Conservation (phyloP, 1,140 invertebrate species). For the Mizuhopecten yessoensis region DNA sequence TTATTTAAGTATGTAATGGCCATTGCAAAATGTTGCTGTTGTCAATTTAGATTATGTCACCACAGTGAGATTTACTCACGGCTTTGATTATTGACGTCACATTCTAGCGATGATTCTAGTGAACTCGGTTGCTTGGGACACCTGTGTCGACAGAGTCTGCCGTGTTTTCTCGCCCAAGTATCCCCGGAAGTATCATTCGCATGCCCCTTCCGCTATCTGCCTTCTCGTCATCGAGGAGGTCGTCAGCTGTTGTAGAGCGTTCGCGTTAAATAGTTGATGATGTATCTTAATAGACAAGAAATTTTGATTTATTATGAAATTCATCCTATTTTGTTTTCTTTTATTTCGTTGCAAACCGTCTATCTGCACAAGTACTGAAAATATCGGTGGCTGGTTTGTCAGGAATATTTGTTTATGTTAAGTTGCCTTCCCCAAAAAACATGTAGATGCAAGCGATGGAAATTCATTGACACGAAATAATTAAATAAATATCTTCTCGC, state of each 20-base stretch:
- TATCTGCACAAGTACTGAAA: background rate
- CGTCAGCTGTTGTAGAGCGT: background rate
- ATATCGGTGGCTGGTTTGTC: background rate
- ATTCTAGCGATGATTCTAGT: background rate
- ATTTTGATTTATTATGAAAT: background rate
- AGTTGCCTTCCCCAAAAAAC: background rate
- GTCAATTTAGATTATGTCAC: slow-evolving; percentile 13
- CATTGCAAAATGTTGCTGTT: background rate
- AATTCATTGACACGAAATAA: too few relatives aligned
- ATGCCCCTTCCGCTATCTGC: background rate
- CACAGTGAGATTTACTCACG: background rate
- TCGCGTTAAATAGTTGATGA: background rate
- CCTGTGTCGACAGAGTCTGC: background rate
- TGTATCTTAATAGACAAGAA: background rate
- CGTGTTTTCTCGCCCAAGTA: background rate
- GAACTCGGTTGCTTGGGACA: background rate
- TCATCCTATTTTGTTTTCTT: background rate
- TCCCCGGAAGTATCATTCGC: slow-evolving; percentile 6
- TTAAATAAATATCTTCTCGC: too few relatives aligned
- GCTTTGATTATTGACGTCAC: background rate
- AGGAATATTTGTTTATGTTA: background rate
- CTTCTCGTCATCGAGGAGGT: background rate
- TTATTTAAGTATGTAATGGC: background rate
- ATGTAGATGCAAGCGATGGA: background rate
- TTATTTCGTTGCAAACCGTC: background rate